Base-by-base conservation (phyloP, 2,113 vertebrate genomes). In the Nesogale talazaci region DNA sequence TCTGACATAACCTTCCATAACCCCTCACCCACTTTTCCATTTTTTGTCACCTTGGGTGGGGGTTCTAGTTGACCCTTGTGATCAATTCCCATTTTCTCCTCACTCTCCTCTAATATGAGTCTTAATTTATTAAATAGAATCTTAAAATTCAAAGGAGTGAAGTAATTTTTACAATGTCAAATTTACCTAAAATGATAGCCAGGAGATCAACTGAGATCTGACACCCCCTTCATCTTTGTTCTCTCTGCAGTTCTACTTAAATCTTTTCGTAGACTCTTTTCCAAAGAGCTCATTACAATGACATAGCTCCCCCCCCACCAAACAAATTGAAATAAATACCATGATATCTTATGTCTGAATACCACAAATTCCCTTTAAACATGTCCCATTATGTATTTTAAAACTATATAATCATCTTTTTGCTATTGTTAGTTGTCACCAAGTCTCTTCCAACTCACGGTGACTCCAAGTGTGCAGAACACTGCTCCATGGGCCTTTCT, bases 131-230 rank as follows among this genome's bases (percentile, higher is more conserved):
- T 80, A 52, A 72, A 52, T 52, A 52, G 46, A 52, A 52, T 52
- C 5, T 52, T 80, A 69, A 59, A 91, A 80, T 2, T 29, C 81
- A 72, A 88, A n/a, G 25, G 15, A 86, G 10, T 72, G 40, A 88
- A 75, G 79, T 89, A 42, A 27, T 52, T 85, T 89, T 83, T 52
- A 83, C 10, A 92, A 74, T n/a, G 77, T 86, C 70, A 86, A 95
- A 72, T 52, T 82, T 65, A 77, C 27, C 31, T 1, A 59, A 69
- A 79, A 1, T 40, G 65, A 70, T n/a, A 57, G 25, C 11, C 17
- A 76, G 57, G 36, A 38, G 10, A 86, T 76, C 42, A 29, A 20
- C 15, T 83, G 61, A 34, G 19, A 42, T 40, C 25, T 83, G 63
- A 70, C 16, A 31, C 6, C 36, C 9, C 1, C 36, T 38, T 40